These are phyloP conservation scores for Tympanuchus pallidicinctus DNA, from an alignment of 2,113 vertebrate genomes.

Conservation along the genomic window DNA sequence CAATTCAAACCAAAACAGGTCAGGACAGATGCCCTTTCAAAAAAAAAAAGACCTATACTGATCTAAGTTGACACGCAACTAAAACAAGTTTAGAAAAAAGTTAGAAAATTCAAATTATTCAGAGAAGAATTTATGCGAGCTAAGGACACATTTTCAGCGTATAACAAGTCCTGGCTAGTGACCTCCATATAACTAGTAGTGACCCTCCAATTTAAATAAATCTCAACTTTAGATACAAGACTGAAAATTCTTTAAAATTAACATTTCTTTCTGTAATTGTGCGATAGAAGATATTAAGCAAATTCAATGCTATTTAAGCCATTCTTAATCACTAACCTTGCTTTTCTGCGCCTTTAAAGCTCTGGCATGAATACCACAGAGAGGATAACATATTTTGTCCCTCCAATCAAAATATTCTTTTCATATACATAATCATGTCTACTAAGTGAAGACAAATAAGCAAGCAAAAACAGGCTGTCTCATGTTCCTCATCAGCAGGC, in stretches of 20 bases:
- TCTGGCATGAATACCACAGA: neutral
- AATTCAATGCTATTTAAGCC: neutral
- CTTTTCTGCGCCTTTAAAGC: neutral
- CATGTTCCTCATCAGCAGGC: neutral
- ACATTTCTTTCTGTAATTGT: neutral
- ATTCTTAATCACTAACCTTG: neutral
- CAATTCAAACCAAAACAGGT: neutral
- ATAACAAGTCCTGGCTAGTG: neutral
- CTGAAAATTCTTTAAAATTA: neutral
- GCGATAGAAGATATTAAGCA: neutral
- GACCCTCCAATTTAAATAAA: neutral
- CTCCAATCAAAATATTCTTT: neutral
- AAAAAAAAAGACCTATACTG: neutral
- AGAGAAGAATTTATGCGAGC: neutral
- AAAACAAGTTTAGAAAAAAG: neutral
- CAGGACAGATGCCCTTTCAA: neutral
- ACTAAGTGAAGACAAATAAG: neutral
- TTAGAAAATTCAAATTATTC: neutral
- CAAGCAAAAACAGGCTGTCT: neutral
- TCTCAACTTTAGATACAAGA: neutral
- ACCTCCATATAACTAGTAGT: neutral
- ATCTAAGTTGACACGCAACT: neutral
- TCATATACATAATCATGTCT: neutral
- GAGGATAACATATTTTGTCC: neutral
- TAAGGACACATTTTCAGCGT: neutral